Evolutionary conservation across 2,888 invertebrate genomes (phyloP).

Genomic region (Epicampocera succincta): DNA sequence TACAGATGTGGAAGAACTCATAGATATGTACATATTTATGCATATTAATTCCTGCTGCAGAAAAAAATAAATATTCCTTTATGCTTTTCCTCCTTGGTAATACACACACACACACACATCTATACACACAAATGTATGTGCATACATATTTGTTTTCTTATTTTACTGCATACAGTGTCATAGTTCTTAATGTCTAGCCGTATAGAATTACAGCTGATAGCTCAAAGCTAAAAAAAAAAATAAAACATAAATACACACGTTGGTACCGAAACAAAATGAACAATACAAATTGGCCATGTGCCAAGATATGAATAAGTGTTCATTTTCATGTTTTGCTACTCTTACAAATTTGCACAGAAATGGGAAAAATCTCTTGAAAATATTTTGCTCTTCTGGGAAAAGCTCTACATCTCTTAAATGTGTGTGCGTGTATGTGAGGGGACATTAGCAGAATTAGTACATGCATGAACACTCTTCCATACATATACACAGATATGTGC

Average conservation of each 20-base stretch:
- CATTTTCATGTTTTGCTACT: slow-evolving; percentile 57
- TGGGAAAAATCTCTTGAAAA: slow-evolving; percentile 32
- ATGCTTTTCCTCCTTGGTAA: slow-evolving; percentile 36
- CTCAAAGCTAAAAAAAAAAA: slow-evolving; percentile 34
- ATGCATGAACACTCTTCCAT: neutral
- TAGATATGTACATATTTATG: slow-evolving; percentile 21
- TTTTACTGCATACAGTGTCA: slow-evolving; percentile 61
- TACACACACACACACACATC: neutral
- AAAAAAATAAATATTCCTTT: slow-evolving; percentile 41
- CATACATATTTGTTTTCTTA: neutral
- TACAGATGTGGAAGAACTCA: no score
- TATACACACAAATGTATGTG: no score
- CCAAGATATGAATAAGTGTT: slow-evolving; percentile 74
- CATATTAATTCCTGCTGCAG: slow-evolving; percentile 33
- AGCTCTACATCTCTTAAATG: no score
- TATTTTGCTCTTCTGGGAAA: slow-evolving; percentile 8
- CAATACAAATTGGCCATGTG: slow-evolving; percentile 76
- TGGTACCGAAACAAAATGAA: slow-evolving; percentile 64
- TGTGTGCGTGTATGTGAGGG: no score
- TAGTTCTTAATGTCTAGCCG: slow-evolving; percentile 64
- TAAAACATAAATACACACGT: slow-evolving; percentile 20
- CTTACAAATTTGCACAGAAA: slow-evolving; percentile 8
- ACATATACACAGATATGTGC: neutral
- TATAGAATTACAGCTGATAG: slow-evolving; percentile 66
- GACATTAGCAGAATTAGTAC: no score